A percentile compares a stretch with the other conserved stretches of the same genome.
Evolutionary conservation across 2,797 vertebrate species (phyloP).

Genomic region (Oryzias dopingdopingensis): DNA sequence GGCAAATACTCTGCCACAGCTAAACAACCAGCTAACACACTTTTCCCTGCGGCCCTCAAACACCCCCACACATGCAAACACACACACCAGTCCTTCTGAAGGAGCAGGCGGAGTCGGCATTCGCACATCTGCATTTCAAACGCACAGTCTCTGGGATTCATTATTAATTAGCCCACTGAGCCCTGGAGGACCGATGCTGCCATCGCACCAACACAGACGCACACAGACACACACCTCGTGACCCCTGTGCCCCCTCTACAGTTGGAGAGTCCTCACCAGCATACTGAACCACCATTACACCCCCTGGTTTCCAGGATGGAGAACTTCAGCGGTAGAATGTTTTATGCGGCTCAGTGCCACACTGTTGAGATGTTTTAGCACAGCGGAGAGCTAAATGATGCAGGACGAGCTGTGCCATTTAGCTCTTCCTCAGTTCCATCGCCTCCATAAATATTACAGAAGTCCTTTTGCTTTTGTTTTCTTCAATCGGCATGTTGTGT

Average conservation of each 20-base stretch:
- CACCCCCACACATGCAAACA: slow-evolving; percentile 17
- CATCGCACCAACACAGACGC: slow-evolving; percentile 21
- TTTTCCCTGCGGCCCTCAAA: slow-evolving; percentile 37
- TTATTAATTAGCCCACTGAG: slow-evolving; percentile 99
- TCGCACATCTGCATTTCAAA: slow-evolving; percentile 99
- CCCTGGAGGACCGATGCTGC: slow-evolving; percentile 92
- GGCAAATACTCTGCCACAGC: slow-evolving; percentile 42
- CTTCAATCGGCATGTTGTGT: slow-evolving; percentile 34
- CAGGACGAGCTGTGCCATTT: slow-evolving; percentile 13
- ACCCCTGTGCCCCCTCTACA: slow-evolving; percentile 62
- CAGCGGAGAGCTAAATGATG: slow-evolving; percentile 17
- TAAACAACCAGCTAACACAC: slow-evolving; percentile 51
- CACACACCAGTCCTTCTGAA: slow-evolving; percentile 79
- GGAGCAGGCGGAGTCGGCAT: slow-evolving; percentile 89
- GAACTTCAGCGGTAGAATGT: slow-evolving; percentile 44
- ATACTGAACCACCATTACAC: slow-evolving; percentile 44
- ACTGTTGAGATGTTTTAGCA: slow-evolving; percentile 28
- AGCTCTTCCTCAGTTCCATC: slow-evolving; percentile 15
- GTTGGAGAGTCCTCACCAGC: slow-evolving; percentile 62
- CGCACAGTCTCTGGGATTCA: slow-evolving; percentile 96
- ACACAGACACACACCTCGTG: slow-evolving; percentile 41
- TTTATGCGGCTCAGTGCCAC: slow-evolving; percentile 37
- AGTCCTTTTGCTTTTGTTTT: slow-evolving; percentile 29
- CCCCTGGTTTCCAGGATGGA: slow-evolving; percentile 53
- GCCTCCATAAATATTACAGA: slow-evolving; percentile 46